Evolutionary conservation across 2,797 vertebrate genomes (phyloP).

Genomic region (Choloepus didactylus): DNA sequence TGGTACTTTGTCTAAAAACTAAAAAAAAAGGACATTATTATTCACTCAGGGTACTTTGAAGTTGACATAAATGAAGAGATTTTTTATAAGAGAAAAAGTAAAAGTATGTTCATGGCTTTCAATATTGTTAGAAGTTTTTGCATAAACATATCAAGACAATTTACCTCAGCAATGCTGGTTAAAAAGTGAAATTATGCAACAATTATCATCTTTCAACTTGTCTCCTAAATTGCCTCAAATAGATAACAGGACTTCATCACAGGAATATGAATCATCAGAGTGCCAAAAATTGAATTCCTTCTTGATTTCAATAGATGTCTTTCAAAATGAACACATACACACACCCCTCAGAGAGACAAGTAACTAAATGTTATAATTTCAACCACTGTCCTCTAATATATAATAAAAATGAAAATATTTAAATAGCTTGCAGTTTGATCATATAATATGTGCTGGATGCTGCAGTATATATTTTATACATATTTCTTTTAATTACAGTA

Average conservation of each 20-base stretch:
- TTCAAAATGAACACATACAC: not conserved
- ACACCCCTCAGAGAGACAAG: not conserved
- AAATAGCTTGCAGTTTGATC: not conserved
- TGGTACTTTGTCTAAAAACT: not conserved
- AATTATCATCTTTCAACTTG: slow-evolving; percentile 41
- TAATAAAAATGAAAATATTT: not conserved
- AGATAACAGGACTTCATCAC: not conserved
- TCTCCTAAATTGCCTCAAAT: not conserved
- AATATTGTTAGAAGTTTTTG: slow-evolving; percentile 52
- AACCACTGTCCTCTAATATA: not conserved
- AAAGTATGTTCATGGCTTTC: not conserved
- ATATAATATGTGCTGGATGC: not conserved
- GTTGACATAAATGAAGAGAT: not conserved
- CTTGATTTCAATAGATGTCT: slow-evolving; percentile 12
- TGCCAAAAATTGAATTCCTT: slow-evolving; percentile 29
- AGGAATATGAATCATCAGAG: slow-evolving; percentile 50
- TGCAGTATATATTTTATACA: not conserved
- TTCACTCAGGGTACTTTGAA: not conserved
- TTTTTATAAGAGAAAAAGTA: slow-evolving; percentile 51
- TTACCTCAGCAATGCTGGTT: slow-evolving; percentile 65
- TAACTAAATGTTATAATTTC: slow-evolving; percentile 38
- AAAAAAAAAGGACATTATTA: slow-evolving; percentile 17
- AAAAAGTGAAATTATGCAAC: slow-evolving; percentile 34
- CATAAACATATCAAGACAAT: slow-evolving; percentile 42
- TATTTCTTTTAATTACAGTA: not conserved